These are phyloP conservation scores for Lomographa bimaculata DNA, from an alignment of 2,888 invertebrate species.

Conservation along the genomic window DNA sequence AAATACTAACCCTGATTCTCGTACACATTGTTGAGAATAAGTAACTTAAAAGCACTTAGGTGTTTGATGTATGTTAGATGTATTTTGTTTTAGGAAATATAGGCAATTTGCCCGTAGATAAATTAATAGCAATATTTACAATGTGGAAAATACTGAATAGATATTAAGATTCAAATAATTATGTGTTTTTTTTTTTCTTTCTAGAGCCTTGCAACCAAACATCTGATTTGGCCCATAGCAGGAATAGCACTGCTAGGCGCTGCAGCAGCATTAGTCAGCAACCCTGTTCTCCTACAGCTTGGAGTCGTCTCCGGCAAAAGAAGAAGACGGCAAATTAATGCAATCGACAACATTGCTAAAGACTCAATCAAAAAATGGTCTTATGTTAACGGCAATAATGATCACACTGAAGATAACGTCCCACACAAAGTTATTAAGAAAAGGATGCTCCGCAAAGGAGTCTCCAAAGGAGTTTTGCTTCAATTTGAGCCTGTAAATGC, in stretches of 20 bases:
- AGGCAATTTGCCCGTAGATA: too few relatives aligned
- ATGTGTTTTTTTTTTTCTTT: constrained; percentile 10
- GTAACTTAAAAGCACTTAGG: too few relatives aligned
- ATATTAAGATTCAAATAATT: too few relatives aligned
- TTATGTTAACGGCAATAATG: constrained; percentile 19
- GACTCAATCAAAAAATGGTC: constrained; percentile 34
- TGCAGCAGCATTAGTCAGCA: constrained; percentile 90
- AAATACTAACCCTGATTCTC: too few relatives aligned
- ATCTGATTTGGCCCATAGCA: constrained; percentile 88
- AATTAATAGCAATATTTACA: too few relatives aligned
- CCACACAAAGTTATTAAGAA: constrained; percentile 23
- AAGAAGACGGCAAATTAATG: constrained; percentile 74
- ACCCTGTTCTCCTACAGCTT: constrained; percentile 90
- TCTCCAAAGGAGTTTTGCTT: constrained; percentile 14
- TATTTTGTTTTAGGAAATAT: too few relatives aligned
- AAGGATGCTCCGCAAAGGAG: constrained; percentile 27
- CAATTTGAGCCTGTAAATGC: constrained; percentile 13
- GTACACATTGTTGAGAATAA: too few relatives aligned
- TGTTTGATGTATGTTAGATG: too few relatives aligned
- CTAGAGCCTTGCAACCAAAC: constrained; percentile 85
- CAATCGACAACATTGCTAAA: constrained; percentile 34
- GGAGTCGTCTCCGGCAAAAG: constrained; percentile 87
- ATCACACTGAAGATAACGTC: constrained; percentile 14
- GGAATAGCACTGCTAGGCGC: constrained; percentile 92
- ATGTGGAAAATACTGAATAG: too few relatives aligned